These are phyloP conservation scores for Telmatochromis sp. DNA, from an alignment of 2,113 vertebrate genomes.

Conservation along the genomic window DNA sequence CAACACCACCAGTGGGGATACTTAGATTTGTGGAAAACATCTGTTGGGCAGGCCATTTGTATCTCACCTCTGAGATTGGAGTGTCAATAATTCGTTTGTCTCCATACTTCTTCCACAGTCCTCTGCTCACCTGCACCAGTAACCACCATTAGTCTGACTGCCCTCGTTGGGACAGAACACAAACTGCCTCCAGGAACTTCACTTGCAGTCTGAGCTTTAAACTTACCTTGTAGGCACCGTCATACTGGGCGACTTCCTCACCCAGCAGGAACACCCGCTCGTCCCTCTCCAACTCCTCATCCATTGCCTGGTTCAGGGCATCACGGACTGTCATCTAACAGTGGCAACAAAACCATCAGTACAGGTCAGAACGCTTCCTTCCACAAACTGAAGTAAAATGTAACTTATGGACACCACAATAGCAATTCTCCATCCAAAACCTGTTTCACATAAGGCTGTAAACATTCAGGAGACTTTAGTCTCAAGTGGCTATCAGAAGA, in stretches of 20 bases:
- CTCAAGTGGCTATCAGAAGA: neutral
- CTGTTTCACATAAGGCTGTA: neutral
- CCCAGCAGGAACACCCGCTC: conserved; percentile 90
- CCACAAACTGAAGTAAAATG: neutral
- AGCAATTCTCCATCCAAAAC: neutral
- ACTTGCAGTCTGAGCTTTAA: neutral
- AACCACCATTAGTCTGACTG: neutral
- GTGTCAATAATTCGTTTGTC: conserved; percentile 96
- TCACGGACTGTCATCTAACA: conserved; percentile 89
- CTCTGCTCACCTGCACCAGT: conserved; percentile 82
- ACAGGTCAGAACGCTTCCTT: neutral
- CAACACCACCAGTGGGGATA: neutral
- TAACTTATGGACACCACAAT: accelerated
- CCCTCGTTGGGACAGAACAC: neutral
- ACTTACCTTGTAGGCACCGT: conserved; percentile 94
- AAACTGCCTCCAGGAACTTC: neutral
- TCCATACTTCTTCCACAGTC: conserved; percentile 98
- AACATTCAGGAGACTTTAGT: neutral
- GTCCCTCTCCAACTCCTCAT: conserved; percentile 95
- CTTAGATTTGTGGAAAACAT: neutral
- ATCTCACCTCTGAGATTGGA: conserved; percentile 90
- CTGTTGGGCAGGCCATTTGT: neutral
- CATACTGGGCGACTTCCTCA: conserved; percentile 98
- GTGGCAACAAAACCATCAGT: neutral
- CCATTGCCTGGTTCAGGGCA: conserved; percentile 93